Evolutionary conservation across 2,888 invertebrate genomes (phyloP).

Genomic region (Apodemia mormo): DNA sequence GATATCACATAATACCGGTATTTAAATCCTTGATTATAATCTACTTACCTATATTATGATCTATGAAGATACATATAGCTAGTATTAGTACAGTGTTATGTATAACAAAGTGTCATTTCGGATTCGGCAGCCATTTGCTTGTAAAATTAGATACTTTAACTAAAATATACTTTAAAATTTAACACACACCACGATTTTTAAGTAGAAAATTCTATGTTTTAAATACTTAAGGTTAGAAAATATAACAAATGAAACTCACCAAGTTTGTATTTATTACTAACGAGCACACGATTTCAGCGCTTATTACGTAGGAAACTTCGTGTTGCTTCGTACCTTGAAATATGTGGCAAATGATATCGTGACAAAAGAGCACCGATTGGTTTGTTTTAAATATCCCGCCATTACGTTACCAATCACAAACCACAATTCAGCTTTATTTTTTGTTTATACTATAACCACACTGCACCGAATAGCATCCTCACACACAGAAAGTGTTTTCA

Average conservation of each 20-base stretch:
- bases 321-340: slow-evolving; percentile 65
- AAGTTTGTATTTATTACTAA: slow-evolving; percentile 65
- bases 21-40: too few species aligned
- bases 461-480: slow-evolving; percentile 55
- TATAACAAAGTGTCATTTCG: slow-evolving; percentile 62
- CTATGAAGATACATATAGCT: background rate
- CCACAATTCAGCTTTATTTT: slow-evolving; percentile 71
- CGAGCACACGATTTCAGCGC: slow-evolving; percentile 80
- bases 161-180: slow-evolving; percentile 54
- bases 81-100: slow-evolving; percentile 16
- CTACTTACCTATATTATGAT: background rate
- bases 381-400: slow-evolving; percentile 70
- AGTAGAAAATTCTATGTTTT: background rate
- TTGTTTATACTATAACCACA: slow-evolving; percentile 71
- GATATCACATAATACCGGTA: too few species aligned
- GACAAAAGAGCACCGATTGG: slow-evolving; percentile 62
- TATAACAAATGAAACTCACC: slow-evolving; percentile 66
- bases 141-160: slow-evolving; percentile 75
- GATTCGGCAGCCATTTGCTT: slow-evolving; percentile 81
- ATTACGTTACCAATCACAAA: slow-evolving; percentile 59
- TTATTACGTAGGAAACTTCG: slow-evolving; percentile 79
- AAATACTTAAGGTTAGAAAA: slow-evolving; percentile 31
- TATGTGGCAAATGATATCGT: slow-evolving; percentile 64
- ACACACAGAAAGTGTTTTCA: slow-evolving; percentile 64
- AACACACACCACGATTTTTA: slow-evolving; percentile 31